Base-by-base conservation (phyloP, 2,797 vertebrate genomes). In the Falco peregrinus region DNA sequence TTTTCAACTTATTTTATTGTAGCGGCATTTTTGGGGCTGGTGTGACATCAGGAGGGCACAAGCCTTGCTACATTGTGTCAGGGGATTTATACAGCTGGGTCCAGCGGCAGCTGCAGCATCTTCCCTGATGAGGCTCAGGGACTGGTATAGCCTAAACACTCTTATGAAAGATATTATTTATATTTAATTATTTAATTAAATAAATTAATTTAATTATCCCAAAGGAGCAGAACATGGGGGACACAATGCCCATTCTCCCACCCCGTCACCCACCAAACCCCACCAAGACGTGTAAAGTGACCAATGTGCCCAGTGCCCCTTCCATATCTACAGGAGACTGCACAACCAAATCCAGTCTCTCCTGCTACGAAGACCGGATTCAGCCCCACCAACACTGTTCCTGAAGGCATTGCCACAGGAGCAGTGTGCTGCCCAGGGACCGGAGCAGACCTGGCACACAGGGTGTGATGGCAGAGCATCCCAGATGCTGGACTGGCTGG, bases 401-500 rank as follows among this genome's bases (percentile, higher is more conserved):
- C 74, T 37, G 6, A 57, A 45, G 39, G 13, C 50, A 18, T 7
- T 11, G n/a, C 6, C 6, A 22, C 3, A 20, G 48, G n/a, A 28
- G 8, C 21, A 47, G 50, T 1, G 11, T 7, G 31, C 6, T 6
- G 12, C 47, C 48, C 1, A 4, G 26, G 26, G n/a, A 3, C 8
- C 1, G 28, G 61, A 17, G 41, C 29, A 16, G 24, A 10, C 22
- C 28, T 3, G 13, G 9, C 9, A 31, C 1, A 2, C 25, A 13
- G 31, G 61, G 33, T 35, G 61, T 11, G 12, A 28, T 6, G 18
- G 77, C 4, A 4, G 31, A 11, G 54, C 10, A 33, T 12, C 16
- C 21, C 0, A 0, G 3, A 26, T 0, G 4, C 8, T 15, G 71
- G 48, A 29, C 43, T 1, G 2, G 26, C 2, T 18, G 43, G 53